Conservation (phyloP, 2,113 vertebrate species). For the Montifringilla adamsi region DNA sequence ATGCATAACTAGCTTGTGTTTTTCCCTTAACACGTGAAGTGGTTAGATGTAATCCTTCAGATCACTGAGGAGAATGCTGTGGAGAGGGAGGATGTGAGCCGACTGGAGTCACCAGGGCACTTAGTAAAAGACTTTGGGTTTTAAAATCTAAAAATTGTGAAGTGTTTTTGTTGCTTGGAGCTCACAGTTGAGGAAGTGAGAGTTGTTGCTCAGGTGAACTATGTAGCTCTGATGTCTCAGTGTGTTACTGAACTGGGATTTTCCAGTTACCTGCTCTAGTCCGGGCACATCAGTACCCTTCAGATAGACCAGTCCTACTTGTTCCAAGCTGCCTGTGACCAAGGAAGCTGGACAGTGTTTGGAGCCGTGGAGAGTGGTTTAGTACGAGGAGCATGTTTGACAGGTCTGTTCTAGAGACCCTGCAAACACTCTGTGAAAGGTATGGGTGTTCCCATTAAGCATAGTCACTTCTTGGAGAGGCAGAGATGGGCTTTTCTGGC, state of each 20-base stretch:
- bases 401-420: background rate
- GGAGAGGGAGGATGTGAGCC: background rate
- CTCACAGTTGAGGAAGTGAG: background rate
- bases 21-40: background rate
- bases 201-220: background rate
- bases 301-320: background rate
- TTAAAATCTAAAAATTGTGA: background rate
- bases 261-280: background rate
- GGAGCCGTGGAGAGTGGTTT: background rate
- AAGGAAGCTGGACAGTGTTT: background rate
- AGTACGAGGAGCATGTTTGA: background rate
- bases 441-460: background rate
- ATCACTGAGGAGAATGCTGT: background rate
- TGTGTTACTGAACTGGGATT: accelerated
- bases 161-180: background rate
- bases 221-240: background rate
- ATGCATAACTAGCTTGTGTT: background rate
- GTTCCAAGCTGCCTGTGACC: background rate
- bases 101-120: background rate
- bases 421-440: background rate
- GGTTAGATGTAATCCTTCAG: background rate
- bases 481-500: background rate
- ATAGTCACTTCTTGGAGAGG: background rate
- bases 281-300: background rate
- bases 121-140: background rate